Base-by-base conservation (phyloP, 2,888 invertebrate species). In the Podotricha telesiphe region DNA sequence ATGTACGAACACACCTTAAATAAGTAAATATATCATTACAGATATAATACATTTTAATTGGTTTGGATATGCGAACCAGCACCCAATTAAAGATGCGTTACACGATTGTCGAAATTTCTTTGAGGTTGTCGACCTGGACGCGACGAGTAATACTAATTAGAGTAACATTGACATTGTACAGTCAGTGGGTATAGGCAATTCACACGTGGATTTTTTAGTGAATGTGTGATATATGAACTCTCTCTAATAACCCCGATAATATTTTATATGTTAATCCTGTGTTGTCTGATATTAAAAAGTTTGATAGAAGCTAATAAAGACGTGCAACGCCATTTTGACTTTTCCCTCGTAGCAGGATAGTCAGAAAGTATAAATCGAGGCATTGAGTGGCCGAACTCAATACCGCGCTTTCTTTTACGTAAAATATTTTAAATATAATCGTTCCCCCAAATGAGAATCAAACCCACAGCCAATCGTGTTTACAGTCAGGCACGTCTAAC, bases 81-180 rank as follows among this genome's bases (percentile, higher is more conserved):
- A 58, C 53, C 56, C 45, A 68, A 72, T 72, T 68, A 72, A 65
- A 70, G 67, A 70, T 72, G 67, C 67, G 61, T 67, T 65, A 65
- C 70, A 61, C 68, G 71, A 67, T 70, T 69, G 73, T 63, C 70
- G 68, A 73, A 73, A 75, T 72, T 74, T 72, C 67, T 61, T 53
- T 47, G 63, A 70, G 75, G 68, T 71, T 69, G 50, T 65, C 64
- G 72, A 74, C 71, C 58, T 64, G 34, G 20, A 61, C 74, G 73
- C 76, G 75, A 76, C 73, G 70, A 19, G 69, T 70, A 73, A 72
- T 70, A 58, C 15, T 70, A 71, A 72, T 72, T 65, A 65, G 47
- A 55, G 68, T 72, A 71, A 71, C 74, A 74, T 71, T 74, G 74
- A 73, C 74, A 74, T 73, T 74, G 69, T 28, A 56, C 48, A 40